Base-by-base conservation (phyloP, 2,113 vertebrate species). In the Paedocypris sp. region DNA sequence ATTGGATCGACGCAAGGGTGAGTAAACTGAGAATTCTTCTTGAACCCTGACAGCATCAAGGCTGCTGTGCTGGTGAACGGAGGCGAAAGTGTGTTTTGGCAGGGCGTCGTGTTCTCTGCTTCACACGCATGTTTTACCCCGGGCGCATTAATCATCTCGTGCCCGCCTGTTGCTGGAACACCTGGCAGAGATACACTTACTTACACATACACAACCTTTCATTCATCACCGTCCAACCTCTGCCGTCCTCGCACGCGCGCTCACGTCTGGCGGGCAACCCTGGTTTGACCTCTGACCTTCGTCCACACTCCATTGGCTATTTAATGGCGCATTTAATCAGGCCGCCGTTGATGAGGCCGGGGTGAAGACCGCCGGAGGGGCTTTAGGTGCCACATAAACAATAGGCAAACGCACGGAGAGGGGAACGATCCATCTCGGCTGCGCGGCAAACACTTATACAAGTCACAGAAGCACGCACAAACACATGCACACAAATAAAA, bases 321-420 rank as follows among this genome's bases (percentile, higher is more conserved):
- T 41, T 68, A 68, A 68, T 68, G 51, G 25, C 19, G 51, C 51
- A 15, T 62, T 68, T 68, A 68, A 68, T 68, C 47, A 57, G 45
- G 23, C 50, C 32, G 16, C 31, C 15, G 16, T 36, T 47, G 22
- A 62, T 57, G 19, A 35, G 50, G 22, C 35, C 18, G 45, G 43
- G 59, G 42, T 36, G 43, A 57, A 13, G 29, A 56, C 38, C 25
- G 35, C 51, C 42, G 9, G 36, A 57, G 22, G 51, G 43, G 51
- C 6, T 20, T 36, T 22, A 36, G 56, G 42, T 22, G 8, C 3
- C 23, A 23, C 48, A 31, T 46, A 63, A 39, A 54, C 53, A 32
- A 25, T 50, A 4, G 31, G 46, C 10, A 25, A 18, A 33, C 65
- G 46, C 25, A 22, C 2, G 33, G 3, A 13, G 18, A 39, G 12